phyloP scores from a whole-genome alignment of 2,113 vertebrate genomes.

The Quiscalus mexicanus region DNA sequence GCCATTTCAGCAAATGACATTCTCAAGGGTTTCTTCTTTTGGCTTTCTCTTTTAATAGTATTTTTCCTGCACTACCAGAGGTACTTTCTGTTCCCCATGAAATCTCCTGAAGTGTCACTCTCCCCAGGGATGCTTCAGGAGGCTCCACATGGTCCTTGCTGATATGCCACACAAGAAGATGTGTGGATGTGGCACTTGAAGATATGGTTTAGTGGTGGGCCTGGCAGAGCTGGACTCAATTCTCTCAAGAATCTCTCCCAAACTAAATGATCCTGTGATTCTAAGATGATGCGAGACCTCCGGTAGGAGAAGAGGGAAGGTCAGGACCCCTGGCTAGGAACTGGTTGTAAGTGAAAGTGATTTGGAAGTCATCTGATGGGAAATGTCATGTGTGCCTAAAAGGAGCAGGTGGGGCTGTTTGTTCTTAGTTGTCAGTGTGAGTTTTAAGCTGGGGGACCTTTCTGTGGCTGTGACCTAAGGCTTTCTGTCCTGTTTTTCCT shows the following conservation, averaged over 20 bases:
- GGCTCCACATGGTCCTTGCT: neutral
- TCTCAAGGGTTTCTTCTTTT: neutral
- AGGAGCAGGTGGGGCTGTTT: neutral
- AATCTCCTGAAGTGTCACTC: neutral
- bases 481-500: neutral
- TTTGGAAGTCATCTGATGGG: neutral
- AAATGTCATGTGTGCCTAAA: neutral
- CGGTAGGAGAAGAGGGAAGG: neutral
- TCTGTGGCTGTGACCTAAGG: neutral
- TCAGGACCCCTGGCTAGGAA: neutral
- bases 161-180: neutral
- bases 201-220: neutral
- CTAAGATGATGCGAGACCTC: neutral
- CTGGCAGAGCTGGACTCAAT: neutral
- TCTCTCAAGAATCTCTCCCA: neutral
- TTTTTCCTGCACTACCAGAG: neutral
- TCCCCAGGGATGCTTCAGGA: neutral
- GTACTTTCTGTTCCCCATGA: neutral
- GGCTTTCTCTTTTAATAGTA: neutral
- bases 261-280: neutral
- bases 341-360: neutral
- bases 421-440: neutral
- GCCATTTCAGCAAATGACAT: rapidly evolving
- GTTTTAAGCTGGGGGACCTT: neutral
- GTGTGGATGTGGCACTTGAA: neutral